phyloP scores from a whole-genome alignment of 2,797 vertebrate species.

The Acanthornis magna region DNA sequence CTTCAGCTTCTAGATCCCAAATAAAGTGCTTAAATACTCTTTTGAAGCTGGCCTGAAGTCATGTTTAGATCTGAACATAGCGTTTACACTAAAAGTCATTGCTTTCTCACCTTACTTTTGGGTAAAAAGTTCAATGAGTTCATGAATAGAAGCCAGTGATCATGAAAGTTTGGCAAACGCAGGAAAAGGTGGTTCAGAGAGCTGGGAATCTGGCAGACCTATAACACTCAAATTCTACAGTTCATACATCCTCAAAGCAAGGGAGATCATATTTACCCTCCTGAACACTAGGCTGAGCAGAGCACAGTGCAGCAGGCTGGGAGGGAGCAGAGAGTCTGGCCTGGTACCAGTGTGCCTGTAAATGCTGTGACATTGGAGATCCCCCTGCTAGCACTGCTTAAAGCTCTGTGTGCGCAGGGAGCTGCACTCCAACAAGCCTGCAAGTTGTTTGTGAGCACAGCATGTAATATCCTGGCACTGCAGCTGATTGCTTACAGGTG shows the following conservation, averaged over 20 bases:
- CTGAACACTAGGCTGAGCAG: not conserved
- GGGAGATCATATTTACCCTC: not conserved
- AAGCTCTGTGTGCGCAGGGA: not conserved
- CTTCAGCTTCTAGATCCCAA: not conserved
- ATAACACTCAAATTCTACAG: not conserved
- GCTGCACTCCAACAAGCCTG: not conserved
- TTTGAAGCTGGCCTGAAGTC: not conserved
- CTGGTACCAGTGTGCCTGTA: not conserved
- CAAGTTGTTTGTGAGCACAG: not conserved
- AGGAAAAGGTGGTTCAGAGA: not conserved
- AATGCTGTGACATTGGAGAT: not conserved
- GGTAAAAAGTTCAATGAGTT: conserved; percentile 13
- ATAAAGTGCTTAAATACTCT: not conserved
- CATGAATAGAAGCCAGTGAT: not conserved
- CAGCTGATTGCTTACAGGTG: not conserved
- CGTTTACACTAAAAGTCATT: not conserved
- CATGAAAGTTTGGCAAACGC: not conserved
- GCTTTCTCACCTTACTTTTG: not conserved
- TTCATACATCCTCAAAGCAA: not conserved
- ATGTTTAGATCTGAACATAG: not conserved
- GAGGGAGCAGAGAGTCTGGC: not conserved
- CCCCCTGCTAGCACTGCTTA: not conserved
- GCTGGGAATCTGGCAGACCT: not conserved
- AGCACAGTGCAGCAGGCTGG: not conserved
- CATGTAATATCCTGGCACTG: not conserved